phyloP scores from a whole-genome alignment of 2,797 vertebrate species.

The Rhynchonycteris naso region DNA sequence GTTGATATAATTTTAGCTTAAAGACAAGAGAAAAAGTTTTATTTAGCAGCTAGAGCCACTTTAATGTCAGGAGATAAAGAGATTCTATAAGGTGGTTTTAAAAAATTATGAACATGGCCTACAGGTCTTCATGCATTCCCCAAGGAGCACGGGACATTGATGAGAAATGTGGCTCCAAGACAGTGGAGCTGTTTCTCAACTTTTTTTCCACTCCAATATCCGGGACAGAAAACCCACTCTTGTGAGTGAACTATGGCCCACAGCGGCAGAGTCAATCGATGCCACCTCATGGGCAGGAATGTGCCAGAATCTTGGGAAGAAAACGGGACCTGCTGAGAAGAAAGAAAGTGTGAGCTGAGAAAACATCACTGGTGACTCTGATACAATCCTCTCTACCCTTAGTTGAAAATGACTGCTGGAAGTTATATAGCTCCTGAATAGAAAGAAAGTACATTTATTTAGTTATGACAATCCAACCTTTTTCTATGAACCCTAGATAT shows the following conservation, averaged over 20 bases:
- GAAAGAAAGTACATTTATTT: neutral
- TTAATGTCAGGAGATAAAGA: neutral
- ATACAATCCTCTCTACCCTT: neutral
- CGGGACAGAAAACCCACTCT: neutral
- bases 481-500: neutral
- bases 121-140: neutral
- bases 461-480: neutral
- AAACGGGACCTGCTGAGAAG: neutral
- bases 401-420: neutral
- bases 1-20: neutral
- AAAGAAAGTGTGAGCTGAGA: neutral
- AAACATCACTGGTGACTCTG: neutral
- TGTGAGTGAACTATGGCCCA: neutral
- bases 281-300: neutral
- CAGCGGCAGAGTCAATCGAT: neutral
- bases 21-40: slow-evolving; percentile 9
- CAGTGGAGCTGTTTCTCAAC: neutral
- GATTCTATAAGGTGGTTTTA: neutral
- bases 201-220: neutral
- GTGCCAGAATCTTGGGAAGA: neutral
- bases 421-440: neutral
- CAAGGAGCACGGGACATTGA: neutral
- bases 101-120: slow-evolving; percentile 18
- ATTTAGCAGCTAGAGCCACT: neutral
- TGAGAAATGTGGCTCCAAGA: neutral